A percentile compares a stretch with the other conserved stretches of the same genome.
phyloP scores from a whole-genome alignment of 2,888 invertebrate genomes.

The Platycnemis pennipes region DNA sequence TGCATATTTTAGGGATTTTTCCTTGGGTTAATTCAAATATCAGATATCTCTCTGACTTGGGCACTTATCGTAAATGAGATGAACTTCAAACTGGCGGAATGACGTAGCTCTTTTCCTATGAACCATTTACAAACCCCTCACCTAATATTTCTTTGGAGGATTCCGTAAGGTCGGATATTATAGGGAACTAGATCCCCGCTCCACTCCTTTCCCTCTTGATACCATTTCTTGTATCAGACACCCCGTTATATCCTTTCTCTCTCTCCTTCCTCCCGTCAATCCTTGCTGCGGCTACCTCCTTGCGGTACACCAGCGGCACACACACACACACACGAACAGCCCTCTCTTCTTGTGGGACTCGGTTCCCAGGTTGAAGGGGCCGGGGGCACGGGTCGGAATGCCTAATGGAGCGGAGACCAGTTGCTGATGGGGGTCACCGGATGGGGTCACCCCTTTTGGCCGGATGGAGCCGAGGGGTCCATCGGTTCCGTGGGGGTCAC shows the following conservation, averaged over 20 bases:
- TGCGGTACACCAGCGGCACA: background rate
- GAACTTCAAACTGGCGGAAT: background rate
- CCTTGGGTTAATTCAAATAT: too few species aligned
- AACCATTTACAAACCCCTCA: background rate
- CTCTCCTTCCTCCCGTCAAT: background rate
- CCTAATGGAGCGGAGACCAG: conserved; percentile 65
- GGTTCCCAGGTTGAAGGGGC: conserved; percentile 21
- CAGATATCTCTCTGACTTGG: background rate
- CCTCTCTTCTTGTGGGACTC: background rate
- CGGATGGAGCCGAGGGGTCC: background rate
- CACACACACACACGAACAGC: background rate
- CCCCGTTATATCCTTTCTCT: background rate
- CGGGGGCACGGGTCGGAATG: conserved; percentile 57
- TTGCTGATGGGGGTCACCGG: conserved; percentile 63
- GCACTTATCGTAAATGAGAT: background rate
- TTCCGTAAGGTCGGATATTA: background rate
- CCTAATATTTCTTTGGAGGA: background rate
- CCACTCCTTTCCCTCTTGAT: background rate
- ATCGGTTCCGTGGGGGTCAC: conserved; percentile 44
- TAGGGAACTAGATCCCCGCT: background rate
- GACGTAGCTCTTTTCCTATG: background rate
- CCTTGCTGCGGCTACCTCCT: background rate
- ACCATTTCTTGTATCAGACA: background rate
- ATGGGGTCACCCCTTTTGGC: conserved; percentile 56
- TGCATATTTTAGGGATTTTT: too few species aligned